These are phyloP conservation scores for Heterodera filipjevi DNA, from an alignment of 2,888 invertebrate genomes.

Conservation along the genomic window DNA sequence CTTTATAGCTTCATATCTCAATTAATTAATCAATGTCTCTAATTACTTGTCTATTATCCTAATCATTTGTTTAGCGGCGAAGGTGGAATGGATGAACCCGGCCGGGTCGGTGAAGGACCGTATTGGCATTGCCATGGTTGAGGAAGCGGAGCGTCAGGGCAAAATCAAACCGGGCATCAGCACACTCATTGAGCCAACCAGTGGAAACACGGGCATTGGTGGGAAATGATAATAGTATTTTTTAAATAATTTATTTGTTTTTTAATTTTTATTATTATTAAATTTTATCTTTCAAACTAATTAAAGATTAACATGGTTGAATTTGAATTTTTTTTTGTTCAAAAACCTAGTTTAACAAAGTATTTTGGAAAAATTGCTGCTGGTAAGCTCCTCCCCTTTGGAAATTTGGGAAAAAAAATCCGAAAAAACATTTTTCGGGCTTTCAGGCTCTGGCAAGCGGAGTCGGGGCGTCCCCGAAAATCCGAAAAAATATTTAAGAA, in stretches of 20 bases:
- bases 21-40: background rate
- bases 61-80: slow-evolving; percentile 52
- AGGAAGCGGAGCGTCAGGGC: slow-evolving; percentile 55
- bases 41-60: background rate
- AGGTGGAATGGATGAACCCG: slow-evolving; percentile 58
- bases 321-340: no score
- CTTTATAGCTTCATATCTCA: no score
- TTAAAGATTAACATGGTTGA: no score
- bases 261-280: background rate
- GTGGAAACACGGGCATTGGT: slow-evolving; percentile 59
- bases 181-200: slow-evolving; percentile 62
- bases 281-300: no score
- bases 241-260: background rate
- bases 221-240: background rate
- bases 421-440: no score
- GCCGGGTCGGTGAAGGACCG: slow-evolving; percentile 64
- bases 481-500: no score
- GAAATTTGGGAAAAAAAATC: no score
- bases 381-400: no score
- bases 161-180: slow-evolving; percentile 52
- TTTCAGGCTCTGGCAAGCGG: no score
- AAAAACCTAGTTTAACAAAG: no score
- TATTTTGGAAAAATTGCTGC: no score
- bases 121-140: slow-evolving; percentile 63
- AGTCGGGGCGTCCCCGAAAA: no score